These are phyloP conservation scores for Linnaemya tessellans DNA, from an alignment of 2,888 invertebrate genomes.

Conservation along the genomic window DNA sequence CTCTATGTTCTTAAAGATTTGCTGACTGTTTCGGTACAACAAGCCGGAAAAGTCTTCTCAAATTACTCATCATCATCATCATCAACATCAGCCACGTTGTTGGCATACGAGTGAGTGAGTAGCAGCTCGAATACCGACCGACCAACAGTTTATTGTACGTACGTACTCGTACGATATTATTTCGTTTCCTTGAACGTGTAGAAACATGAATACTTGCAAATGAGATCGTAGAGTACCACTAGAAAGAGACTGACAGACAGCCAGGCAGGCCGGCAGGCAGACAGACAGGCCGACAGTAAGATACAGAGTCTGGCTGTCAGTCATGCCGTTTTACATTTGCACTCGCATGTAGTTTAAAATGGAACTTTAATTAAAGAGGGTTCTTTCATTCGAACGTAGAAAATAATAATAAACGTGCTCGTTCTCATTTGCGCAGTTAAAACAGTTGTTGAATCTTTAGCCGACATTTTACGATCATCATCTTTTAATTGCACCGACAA, in stretches of 20 bases:
- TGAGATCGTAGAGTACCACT: not conserved
- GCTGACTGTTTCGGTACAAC: constrained; percentile 63
- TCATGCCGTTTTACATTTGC: not conserved
- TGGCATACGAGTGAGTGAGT: constrained; percentile 11
- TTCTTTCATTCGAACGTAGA: constrained; percentile 22
- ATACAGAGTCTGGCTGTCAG: not conserved
- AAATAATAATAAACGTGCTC: constrained; percentile 15
- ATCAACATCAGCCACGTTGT: constrained; percentile 21
- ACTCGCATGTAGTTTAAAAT: not conserved
- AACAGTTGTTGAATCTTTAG: constrained; percentile 20
- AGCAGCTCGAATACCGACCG: constrained; percentile 19
- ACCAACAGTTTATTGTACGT: constrained; percentile 16
- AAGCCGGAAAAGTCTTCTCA: constrained; percentile 72
- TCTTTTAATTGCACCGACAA: constrained; percentile 28
- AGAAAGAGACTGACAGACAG: not conserved
- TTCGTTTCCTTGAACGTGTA: constrained; percentile 24
- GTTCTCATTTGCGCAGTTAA: constrained; percentile 26
- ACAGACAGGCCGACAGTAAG: not conserved
- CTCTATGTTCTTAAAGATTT: constrained; percentile 41
- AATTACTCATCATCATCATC: constrained; percentile 63
- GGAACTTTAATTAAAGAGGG: constrained; percentile 42
- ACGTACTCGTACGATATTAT: not conserved
- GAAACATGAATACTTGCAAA: constrained; percentile 28
- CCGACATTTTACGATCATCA: constrained; percentile 50
- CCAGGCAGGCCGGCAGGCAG: not conserved